Base-by-base conservation (phyloP, 2,797 vertebrate species). In the Macropus fuliginosus region DNA sequence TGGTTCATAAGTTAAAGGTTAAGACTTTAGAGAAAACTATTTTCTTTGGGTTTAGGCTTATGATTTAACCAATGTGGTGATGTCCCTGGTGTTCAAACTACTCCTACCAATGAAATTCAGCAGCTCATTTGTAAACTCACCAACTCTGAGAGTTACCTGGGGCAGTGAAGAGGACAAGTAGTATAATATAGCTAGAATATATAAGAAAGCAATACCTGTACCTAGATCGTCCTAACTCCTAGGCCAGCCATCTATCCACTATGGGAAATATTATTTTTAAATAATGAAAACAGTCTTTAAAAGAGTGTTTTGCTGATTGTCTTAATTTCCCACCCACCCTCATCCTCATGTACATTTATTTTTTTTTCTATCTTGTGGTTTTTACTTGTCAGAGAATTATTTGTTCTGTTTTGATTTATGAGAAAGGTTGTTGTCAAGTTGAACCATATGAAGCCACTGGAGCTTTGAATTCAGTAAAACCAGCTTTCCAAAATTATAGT, bases 401-500 rank as follows among this genome's bases (percentile, higher is more conserved):
- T 87, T 87, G 74, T 87, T 87, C 21, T 87, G 74, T 87, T 87
- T 87, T 87, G 74, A 87, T 87, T 87, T 87, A 87, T 87, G 74
- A 87, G 74, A 87, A 50, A 87, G 40, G n/a, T 87, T 87, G 74
- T 87, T 87, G 74, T 87, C 74, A 87, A 87, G 40, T 87, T 87
- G 74, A 87, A 87, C 40, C 57, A 94, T 93, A 62, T 87, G 52
- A 95, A 94, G 56, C 95, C 54, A 91, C 55, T 31, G 59, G 56
- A 81, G 46, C 21, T 62, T 95, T 94, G 94, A 92, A 95, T 93
- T 96, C 55, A 96, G 59, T 3, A 89, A 92, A 96, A 90, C 52
- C 91, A 31, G 50, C 90, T 91, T 59, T 96, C 92, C 91, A 97
- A 97, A 97, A 92, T 93, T 89, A 54, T 34, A 93, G 14, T 74